These are phyloP conservation scores for Lasioglossum lativentre DNA, from an alignment of 2,888 invertebrate genomes.

Conservation along the genomic window DNA sequence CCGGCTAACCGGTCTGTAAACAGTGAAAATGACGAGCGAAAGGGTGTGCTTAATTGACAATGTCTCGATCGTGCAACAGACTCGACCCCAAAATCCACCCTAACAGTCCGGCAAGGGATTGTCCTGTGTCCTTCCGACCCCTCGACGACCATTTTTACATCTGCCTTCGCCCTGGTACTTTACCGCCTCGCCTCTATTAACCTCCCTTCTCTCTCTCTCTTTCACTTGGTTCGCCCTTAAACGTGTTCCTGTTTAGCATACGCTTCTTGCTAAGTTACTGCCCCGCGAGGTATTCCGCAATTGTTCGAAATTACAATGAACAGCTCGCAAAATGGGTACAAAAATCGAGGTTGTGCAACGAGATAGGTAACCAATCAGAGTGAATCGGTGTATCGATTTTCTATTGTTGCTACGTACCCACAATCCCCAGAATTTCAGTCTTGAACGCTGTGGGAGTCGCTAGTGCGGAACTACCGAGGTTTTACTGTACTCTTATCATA, in stretches of 20 bases:
- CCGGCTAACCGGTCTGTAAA: conserved; percentile 59
- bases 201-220: neutral
- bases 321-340: neutral
- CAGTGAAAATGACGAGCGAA: conserved; percentile 67
- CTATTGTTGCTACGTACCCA: no score
- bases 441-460: no score
- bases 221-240: conserved; percentile 17
- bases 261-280: neutral
- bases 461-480: no score
- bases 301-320: neutral
- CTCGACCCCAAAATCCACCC: conserved; percentile 64
- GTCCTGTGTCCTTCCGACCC: conserved; percentile 42
- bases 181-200: conserved; percentile 32
- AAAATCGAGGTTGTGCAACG: no score
- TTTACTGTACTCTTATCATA: no score
- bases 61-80: conserved; percentile 59
- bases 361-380: no score
- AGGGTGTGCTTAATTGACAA: conserved; percentile 68
- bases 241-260: conserved; percentile 19
- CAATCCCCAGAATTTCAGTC: no score
- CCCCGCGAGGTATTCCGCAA: neutral
- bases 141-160: conserved; percentile 45
- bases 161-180: conserved; percentile 23
- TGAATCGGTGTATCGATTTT: no score
- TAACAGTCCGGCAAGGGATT: conserved; percentile 47